phyloP scores from a whole-genome alignment of 2,888 invertebrate species.

The Unio pictorum region DNA sequence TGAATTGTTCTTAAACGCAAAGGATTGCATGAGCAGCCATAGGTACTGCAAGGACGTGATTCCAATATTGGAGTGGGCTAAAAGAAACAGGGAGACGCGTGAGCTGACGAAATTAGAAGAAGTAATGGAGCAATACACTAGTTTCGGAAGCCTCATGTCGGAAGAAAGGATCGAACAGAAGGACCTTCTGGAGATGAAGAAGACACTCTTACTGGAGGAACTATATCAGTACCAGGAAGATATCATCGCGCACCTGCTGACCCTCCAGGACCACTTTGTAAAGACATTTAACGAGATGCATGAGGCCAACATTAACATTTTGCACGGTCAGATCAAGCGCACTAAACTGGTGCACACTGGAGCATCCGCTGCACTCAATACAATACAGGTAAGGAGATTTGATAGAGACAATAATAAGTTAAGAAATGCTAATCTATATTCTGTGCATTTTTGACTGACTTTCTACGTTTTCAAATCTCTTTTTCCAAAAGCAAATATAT shows the following conservation, averaged over 20 bases:
- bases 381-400: no score
- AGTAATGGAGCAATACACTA: neutral
- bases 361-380: constrained; percentile 6
- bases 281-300: constrained; percentile 22
- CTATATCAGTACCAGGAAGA: constrained; percentile 31
- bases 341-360: constrained; percentile 27
- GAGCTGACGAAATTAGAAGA: neutral
- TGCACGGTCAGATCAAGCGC: constrained; percentile 28
- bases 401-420: no score
- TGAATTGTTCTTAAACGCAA: no score
- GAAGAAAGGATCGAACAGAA: constrained; percentile 25
- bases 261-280: constrained; percentile 31
- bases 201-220: constrained; percentile 23
- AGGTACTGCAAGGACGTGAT: constrained; percentile 20
- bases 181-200: constrained; percentile 16
- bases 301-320: constrained; percentile 18
- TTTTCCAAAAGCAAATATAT: no score
- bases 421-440: no score
- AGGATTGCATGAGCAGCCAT: no score
- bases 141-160: constrained; percentile 20
- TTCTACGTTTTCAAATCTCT: no score
- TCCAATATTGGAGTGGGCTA: constrained; percentile 31
- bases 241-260: constrained; percentile 25
- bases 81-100: constrained; percentile 1
- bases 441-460: no score